A percentile compares a stretch with the other conserved stretches of the same genome.
Conservation (phyloP, 2,113 vertebrate species). For the Cochlearius cochlearius region DNA sequence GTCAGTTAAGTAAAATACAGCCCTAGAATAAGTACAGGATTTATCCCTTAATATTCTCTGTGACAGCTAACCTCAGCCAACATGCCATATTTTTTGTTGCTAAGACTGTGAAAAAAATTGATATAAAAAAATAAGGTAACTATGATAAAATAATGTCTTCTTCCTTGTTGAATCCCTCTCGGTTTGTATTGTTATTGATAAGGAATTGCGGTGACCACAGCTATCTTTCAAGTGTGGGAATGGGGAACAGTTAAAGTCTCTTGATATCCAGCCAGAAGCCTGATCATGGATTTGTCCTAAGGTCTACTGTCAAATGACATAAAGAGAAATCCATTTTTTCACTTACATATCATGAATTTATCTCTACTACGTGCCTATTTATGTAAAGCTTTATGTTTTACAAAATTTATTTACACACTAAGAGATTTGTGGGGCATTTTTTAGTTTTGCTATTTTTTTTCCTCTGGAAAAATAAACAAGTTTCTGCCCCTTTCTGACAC, state of each 20-base stretch:
- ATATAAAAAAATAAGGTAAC: background rate
- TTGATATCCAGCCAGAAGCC: background rate
- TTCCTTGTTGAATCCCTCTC: background rate
- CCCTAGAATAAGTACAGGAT: background rate
- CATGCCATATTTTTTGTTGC: background rate
- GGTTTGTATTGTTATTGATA: background rate
- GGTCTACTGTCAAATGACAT: background rate
- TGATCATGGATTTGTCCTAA: background rate
- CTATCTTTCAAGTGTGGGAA: background rate
- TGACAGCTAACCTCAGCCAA: background rate
- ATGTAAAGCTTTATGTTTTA: background rate
- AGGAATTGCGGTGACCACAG: rapidly evolving
- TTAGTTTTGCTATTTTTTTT: background rate
- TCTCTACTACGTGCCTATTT: background rate
- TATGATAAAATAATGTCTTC: background rate
- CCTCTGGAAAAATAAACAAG: background rate
- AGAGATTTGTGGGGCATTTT: background rate
- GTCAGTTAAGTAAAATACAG: background rate
- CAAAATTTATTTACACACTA: background rate
- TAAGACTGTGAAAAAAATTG: background rate
- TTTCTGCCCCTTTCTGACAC: background rate
- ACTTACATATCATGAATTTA: background rate
- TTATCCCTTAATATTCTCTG: background rate
- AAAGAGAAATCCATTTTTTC: background rate
- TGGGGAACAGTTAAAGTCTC: background rate